Evolutionary conservation across 2,113 vertebrate genomes (phyloP).

Genomic region (Mastomys coucha): DNA sequence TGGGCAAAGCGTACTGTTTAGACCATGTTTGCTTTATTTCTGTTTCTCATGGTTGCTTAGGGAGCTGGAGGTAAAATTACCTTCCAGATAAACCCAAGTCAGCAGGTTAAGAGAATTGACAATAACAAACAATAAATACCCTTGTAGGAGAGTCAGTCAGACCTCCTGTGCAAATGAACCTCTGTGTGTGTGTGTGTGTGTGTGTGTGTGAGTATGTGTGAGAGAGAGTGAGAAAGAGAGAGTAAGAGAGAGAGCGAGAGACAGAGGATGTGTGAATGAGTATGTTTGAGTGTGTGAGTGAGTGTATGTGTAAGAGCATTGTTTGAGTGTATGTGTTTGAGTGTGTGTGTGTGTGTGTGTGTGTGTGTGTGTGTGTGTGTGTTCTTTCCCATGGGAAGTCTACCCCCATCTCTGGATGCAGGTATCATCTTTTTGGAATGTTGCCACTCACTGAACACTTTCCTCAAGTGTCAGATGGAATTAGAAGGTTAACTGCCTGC

Average conservation of each 20-base stretch:
- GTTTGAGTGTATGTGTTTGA: too few relatives aligned
- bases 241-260: too few relatives aligned
- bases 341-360: too few relatives aligned
- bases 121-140: not conserved
- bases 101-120: not conserved
- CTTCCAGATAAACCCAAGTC: not conserved
- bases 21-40: not conserved
- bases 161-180: not conserved
- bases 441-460: not conserved
- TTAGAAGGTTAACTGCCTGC: conserved; percentile 22
- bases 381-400: not conserved
- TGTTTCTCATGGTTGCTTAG: not conserved
- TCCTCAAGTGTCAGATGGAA: not conserved
- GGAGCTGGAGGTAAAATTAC: not conserved
- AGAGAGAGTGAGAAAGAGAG: too few relatives aligned
- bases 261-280: too few relatives aligned
- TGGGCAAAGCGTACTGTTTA: not conserved
- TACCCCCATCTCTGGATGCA: not conserved
- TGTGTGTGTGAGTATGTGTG: too few relatives aligned
- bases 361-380: not conserved
- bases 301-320: too few relatives aligned
- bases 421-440: not conserved
- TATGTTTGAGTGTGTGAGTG: too few relatives aligned
- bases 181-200: too few relatives aligned
- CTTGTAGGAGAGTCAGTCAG: not conserved